Evolutionary conservation across 2,888 invertebrate genomes (phyloP).

Genomic region (Glomeris marginata): DNA sequence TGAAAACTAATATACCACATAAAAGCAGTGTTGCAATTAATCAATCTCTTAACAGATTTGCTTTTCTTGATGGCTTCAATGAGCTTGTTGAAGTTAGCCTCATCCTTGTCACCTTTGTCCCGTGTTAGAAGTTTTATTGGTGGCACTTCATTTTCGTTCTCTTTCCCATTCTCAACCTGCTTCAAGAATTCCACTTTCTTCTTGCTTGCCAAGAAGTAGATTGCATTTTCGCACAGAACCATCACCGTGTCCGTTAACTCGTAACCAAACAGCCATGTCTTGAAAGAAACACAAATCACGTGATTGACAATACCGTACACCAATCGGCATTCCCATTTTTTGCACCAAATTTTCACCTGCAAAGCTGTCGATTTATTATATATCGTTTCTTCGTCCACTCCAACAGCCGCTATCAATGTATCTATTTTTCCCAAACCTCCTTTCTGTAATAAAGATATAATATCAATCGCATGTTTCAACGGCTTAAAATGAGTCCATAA

Average conservation of each 20-base stretch:
- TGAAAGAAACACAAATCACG: constrained; percentile 21
- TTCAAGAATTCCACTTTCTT: constrained; percentile 95
- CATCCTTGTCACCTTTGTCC: constrained; percentile 89
- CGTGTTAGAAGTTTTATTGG: constrained; percentile 69
- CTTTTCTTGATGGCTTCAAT: constrained; percentile 72
- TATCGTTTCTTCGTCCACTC: constrained; percentile 84
- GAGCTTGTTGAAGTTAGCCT: constrained; percentile 51
- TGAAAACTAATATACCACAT: no score
- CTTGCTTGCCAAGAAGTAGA: constrained; percentile 86
- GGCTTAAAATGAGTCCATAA: neutral
- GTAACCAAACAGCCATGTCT: constrained; percentile 95
- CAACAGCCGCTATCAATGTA: constrained; percentile 79
- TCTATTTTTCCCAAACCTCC: constrained; percentile 50
- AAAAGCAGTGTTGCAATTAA: no score
- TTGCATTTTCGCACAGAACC: constrained; percentile 67
- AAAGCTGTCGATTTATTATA: constrained; percentile 94
- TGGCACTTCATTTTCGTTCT: constrained; percentile 59
- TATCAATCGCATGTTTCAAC: neutral
- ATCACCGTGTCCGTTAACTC: constrained; percentile 92
- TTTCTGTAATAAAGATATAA: neutral
- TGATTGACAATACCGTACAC: no score
- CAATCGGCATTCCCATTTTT: no score
- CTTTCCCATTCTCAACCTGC: constrained; percentile 70
- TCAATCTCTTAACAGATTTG: constrained; percentile 44
- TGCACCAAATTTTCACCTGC: constrained; percentile 52